Evolutionary conservation across 2,797 vertebrate species (phyloP).

Genomic region (Synanceia verrucosa): DNA sequence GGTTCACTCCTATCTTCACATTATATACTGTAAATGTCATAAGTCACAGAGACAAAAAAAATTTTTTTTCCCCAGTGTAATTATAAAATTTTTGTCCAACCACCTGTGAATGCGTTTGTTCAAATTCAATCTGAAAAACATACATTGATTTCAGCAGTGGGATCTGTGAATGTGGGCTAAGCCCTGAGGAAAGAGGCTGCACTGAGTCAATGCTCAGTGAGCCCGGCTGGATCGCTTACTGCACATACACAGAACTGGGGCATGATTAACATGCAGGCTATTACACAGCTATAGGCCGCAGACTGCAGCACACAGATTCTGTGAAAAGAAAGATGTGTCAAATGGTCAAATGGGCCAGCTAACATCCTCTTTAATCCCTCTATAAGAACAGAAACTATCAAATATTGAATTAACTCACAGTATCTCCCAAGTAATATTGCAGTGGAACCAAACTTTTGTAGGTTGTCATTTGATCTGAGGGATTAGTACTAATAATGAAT

Average conservation of each 20-base stretch:
- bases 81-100: background rate
- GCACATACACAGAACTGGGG: background rate
- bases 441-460: too few relatives aligned
- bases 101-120: background rate
- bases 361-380: background rate
- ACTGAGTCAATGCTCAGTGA: conserved; percentile 15
- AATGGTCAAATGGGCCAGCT: background rate
- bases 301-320: background rate
- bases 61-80: background rate
- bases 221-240: conserved; percentile 30
- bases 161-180: conserved; percentile 25
- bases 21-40: background rate
- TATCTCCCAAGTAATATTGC: background rate
- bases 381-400: background rate
- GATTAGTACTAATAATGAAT: too few relatives aligned
- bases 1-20: background rate
- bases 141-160: conserved; percentile 11
- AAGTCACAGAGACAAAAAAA: background rate
- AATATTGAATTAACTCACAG: background rate
- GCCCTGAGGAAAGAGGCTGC: conserved; percentile 19
- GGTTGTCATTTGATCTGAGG: too few relatives aligned
- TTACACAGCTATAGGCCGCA: background rate
- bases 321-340: background rate
- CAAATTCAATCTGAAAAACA: background rate
- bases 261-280: conserved; percentile 8